phyloP scores from a whole-genome alignment of 2,888 invertebrate genomes.

The Tubiluchus corallicola region DNA sequence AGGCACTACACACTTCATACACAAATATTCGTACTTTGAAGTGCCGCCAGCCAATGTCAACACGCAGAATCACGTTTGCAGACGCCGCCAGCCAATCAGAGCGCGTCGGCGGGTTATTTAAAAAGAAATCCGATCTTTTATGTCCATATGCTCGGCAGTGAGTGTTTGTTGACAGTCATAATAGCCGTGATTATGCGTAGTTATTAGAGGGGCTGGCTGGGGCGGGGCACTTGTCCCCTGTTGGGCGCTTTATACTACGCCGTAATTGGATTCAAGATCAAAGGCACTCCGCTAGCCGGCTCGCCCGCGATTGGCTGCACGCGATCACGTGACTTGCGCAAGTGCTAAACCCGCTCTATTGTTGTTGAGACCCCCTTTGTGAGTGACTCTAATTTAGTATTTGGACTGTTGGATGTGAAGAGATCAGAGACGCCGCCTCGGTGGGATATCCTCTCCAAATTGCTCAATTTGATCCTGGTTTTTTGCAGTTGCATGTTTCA shows the following conservation, averaged over 20 bases:
- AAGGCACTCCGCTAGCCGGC: background rate
- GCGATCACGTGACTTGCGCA: background rate
- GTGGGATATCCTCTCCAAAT: background rate
- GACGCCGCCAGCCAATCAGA: background rate
- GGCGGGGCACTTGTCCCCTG: background rate
- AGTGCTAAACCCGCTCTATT: background rate
- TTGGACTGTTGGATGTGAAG: background rate
- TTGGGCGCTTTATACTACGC: background rate
- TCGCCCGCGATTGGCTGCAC: background rate
- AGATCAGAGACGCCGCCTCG: background rate
- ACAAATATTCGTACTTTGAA: background rate
- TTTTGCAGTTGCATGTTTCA: background rate
- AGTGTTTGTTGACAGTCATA: slow-evolving; percentile 3
- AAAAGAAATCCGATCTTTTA: slow-evolving; percentile 3
- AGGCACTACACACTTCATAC: slow-evolving; percentile 1
- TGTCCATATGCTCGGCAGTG: slow-evolving; percentile 1
- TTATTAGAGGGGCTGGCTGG: slow-evolving; percentile 1
- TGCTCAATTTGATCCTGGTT: slow-evolving; percentile 1
- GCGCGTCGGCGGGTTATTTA: slow-evolving; percentile 1
- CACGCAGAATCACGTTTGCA: background rate
- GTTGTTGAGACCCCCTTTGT: slow-evolving; percentile 1
- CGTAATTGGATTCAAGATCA: slow-evolving; percentile 1
- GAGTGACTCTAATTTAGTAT: background rate
- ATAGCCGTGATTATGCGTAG: background rate
- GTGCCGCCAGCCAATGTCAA: slow-evolving; percentile 3